Evolutionary conservation across 2,113 vertebrate species (phyloP).

Genomic region (Caranx melampygus): DNA sequence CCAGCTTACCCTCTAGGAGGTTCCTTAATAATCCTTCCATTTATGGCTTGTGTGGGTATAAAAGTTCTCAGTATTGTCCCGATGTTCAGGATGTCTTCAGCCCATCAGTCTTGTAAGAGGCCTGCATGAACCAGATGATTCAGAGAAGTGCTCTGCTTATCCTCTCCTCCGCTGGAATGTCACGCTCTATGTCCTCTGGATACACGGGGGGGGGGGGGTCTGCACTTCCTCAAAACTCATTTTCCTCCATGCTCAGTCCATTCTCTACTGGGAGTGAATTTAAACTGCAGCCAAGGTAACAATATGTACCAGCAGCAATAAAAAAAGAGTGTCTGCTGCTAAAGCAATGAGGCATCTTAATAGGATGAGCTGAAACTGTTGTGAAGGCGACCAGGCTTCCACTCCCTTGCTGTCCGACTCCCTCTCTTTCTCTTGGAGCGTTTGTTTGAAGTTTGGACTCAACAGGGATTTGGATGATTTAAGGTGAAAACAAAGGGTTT

Average conservation of each 20-base stretch:
- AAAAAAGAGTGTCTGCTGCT: constrained; percentile 69
- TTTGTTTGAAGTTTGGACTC: constrained; percentile 69
- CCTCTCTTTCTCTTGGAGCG: constrained; percentile 40
- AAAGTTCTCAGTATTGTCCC: constrained; percentile 18
- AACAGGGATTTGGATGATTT: constrained; percentile 69
- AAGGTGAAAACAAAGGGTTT: constrained; percentile 68
- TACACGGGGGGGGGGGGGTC: constrained; percentile 43
- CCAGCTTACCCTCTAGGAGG: background rate
- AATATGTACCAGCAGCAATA: constrained; percentile 71
- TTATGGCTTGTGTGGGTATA: constrained; percentile 26
- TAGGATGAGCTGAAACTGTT: constrained; percentile 73
- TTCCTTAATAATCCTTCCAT: background rate
- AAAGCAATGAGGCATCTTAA: constrained; percentile 82
- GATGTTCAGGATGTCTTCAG: constrained; percentile 39
- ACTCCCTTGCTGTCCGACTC: constrained; percentile 49
- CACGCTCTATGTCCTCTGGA: constrained; percentile 69
- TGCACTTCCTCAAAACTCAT: constrained; percentile 74
- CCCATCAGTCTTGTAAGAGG: constrained; percentile 47
- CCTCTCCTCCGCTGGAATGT: constrained; percentile 72
- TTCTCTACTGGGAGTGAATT: constrained; percentile 70
- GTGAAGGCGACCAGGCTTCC: constrained; percentile 52
- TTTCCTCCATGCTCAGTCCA: constrained; percentile 67
- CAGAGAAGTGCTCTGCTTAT: constrained; percentile 66
- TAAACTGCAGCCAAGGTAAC: constrained; percentile 74
- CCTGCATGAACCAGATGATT: constrained; percentile 58